Percentiles rank a stretch among this genome's conserved stretches.
phyloP scores from a whole-genome alignment of 2,888 invertebrate genomes.

The Drosophila nigritarsus region DNA sequence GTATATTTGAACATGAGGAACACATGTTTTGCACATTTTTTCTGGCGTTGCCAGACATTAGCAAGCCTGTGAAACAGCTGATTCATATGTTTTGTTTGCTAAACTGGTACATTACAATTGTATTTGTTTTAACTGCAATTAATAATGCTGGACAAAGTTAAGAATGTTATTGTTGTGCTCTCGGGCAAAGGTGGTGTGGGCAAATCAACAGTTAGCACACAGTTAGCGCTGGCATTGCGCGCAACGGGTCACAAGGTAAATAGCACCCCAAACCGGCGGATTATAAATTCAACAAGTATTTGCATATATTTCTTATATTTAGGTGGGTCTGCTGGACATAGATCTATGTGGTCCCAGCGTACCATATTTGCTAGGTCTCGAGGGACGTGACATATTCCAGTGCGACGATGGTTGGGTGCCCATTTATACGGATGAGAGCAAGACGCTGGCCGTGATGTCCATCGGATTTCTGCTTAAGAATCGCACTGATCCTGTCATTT shows the following conservation, averaged over 20 bases:
- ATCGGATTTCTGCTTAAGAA: constrained; percentile 95
- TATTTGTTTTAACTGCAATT: neutral
- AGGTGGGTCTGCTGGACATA: constrained; percentile 97
- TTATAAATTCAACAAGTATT: neutral
- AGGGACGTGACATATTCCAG: constrained; percentile 93
- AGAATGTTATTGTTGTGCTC: constrained; percentile 95
- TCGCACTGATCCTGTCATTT: constrained; percentile 95
- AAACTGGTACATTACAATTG: constrained; percentile 12
- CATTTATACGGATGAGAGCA: constrained; percentile 91
- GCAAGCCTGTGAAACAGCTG: constrained; percentile 43
- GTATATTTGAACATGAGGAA: neutral
- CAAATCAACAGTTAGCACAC: constrained; percentile 98
- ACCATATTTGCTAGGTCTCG: constrained; percentile 94
- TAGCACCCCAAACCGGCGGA: neutral
- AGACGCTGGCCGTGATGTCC: constrained; percentile 96
- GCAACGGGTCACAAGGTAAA: constrained; percentile 92
- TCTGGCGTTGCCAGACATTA: neutral
- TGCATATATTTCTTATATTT: neutral
- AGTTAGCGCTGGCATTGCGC: constrained; percentile 94
- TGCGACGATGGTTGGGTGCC: constrained; percentile 97
- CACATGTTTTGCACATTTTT: neutral
- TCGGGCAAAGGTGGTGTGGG: constrained; percentile 99
- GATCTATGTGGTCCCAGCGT: constrained; percentile 98
- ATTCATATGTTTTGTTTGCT: constrained; percentile 15
- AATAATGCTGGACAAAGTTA: constrained; percentile 91